These are phyloP conservation scores for Sturnus vulgaris DNA, from an alignment of 2,113 vertebrate genomes.

Conservation along the genomic window DNA sequence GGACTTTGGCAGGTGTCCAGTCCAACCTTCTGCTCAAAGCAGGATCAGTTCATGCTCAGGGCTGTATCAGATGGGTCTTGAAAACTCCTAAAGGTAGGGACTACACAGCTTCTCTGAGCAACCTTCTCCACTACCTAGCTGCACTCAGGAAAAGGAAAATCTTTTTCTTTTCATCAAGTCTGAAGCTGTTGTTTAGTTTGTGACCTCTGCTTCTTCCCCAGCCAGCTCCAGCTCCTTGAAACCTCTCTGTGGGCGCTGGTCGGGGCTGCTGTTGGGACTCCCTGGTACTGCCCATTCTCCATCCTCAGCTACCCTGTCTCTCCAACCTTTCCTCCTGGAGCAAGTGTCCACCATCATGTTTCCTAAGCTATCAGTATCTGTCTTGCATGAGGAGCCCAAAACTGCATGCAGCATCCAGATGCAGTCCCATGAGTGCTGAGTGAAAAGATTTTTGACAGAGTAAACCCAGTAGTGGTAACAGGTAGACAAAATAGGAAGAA, in stretches of 20 bases:
- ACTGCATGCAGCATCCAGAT: neutral
- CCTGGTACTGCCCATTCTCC: neutral
- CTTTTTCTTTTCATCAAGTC: neutral
- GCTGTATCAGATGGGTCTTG: neutral
- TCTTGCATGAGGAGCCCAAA: neutral
- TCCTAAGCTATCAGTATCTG: neutral
- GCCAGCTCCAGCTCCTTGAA: neutral
- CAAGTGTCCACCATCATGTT: neutral
- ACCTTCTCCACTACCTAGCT: neutral
- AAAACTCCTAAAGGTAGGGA: neutral
- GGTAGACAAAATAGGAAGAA: neutral
- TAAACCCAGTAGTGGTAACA: accelerated
- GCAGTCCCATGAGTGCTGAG: neutral
- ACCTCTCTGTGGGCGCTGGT: neutral
- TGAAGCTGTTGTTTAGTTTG: neutral
- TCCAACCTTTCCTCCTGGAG: neutral
- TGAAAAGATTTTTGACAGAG: neutral
- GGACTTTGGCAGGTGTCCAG: neutral
- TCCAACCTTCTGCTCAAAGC: neutral
- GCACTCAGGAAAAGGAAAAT: neutral
- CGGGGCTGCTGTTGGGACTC: neutral
- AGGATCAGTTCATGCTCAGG: neutral
- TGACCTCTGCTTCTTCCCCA: neutral
- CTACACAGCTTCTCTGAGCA: neutral
- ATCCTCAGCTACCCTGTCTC: neutral